phyloP scores from a whole-genome alignment of 2,113 vertebrate genomes.

The Leucosticte australis region DNA sequence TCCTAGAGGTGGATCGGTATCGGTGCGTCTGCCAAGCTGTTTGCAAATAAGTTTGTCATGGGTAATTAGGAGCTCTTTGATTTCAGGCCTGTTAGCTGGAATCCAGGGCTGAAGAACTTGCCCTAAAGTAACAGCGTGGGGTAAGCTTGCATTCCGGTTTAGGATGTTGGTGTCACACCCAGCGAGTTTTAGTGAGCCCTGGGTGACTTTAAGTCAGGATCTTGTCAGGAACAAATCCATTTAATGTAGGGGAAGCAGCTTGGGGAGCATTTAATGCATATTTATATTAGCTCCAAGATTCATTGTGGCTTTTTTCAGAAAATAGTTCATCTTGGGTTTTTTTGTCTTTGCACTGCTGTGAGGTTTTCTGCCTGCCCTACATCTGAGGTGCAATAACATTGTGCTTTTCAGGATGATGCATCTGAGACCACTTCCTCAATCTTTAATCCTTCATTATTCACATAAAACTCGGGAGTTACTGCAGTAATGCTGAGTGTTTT shows the following conservation, averaged over 20 bases:
- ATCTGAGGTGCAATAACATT: background rate
- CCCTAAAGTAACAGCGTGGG: constrained; percentile 15
- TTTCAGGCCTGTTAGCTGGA: background rate
- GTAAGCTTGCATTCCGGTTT: background rate
- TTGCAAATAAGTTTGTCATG: constrained; percentile 26
- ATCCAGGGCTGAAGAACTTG: background rate
- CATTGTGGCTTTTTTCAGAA: background rate
- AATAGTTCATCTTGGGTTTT: background rate
- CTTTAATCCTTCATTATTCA: background rate
- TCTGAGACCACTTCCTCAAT: background rate
- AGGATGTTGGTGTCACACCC: background rate
- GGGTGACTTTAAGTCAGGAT: background rate
- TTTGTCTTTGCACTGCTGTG: background rate
- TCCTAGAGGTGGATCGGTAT: constrained; percentile 10
- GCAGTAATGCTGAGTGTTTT: background rate
- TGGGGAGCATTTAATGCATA: background rate
- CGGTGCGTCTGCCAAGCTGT: background rate
- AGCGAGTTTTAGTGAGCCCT: background rate
- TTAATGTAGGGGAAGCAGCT: background rate
- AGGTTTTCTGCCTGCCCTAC: background rate
- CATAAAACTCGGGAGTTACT: background rate
- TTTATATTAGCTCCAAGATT: background rate
- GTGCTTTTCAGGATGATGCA: background rate
- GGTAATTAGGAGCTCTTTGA: background rate
- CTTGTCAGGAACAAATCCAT: background rate